These are phyloP conservation scores for Bemisia tabaci DNA, from an alignment of 1,140 invertebrate species.

Conservation along the genomic window DNA sequence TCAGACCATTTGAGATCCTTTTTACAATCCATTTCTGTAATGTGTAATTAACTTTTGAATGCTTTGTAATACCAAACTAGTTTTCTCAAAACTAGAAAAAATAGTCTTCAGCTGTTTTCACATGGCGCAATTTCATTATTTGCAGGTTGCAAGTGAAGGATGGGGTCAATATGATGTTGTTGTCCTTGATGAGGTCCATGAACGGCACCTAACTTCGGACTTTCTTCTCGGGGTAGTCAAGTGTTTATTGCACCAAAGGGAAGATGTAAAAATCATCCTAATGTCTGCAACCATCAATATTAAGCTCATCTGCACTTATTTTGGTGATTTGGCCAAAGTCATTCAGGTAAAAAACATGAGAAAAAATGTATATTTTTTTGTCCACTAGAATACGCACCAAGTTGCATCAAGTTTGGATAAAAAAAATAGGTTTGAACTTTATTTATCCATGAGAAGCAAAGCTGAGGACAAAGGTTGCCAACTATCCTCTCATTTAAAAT, in stretches of 20 bases:
- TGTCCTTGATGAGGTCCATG: slow-evolving; percentile 91
- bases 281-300: slow-evolving; percentile 99
- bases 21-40: too few relatives aligned
- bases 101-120: too few relatives aligned
- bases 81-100: too few relatives aligned
- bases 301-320: slow-evolving; percentile 80
- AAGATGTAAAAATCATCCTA: slow-evolving; percentile 79
- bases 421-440: slow-evolving; percentile 4
- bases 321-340: slow-evolving; percentile 62
- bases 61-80: too few relatives aligned
- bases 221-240: slow-evolving; percentile 87
- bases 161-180: slow-evolving; percentile 64
- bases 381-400: slow-evolving; percentile 8
- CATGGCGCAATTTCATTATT: too few relatives aligned
- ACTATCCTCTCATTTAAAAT: too few relatives aligned
- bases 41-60: too few relatives aligned
- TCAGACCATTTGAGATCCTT: too few relatives aligned
- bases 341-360: slow-evolving; percentile 46
- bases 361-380: slow-evolving; percentile 6
- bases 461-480: too few relatives aligned
- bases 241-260: slow-evolving; percentile 64
- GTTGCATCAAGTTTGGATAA: too few relatives aligned
- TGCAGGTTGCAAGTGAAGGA: slow-evolving; percentile 38
- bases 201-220: slow-evolving; percentile 89
- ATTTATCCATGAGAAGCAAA: too few relatives aligned